These are phyloP conservation scores for Cyaniris semiargus DNA, from an alignment of 2,888 invertebrate species.

Conservation along the genomic window DNA sequence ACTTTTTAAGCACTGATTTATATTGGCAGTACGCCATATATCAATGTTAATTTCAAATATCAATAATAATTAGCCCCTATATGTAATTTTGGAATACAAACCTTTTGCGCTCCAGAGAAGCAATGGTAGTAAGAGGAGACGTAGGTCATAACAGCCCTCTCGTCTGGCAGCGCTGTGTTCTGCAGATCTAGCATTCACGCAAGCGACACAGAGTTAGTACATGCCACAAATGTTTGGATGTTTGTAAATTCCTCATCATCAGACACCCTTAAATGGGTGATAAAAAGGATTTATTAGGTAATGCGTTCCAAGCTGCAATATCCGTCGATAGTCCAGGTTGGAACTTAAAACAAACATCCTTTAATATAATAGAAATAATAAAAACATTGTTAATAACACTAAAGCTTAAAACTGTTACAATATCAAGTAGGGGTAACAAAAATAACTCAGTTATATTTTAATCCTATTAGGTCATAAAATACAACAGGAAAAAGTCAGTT, in stretches of 20 bases:
- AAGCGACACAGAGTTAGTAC: conserved; percentile 73
- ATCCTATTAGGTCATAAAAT: neutral
- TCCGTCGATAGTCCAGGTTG: neutral
- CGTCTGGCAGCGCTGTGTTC: conserved; percentile 99
- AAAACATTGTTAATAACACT: conserved; percentile 19
- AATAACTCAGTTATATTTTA: neutral
- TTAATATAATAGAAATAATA: neutral
- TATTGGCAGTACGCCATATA: neutral
- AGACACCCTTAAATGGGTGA: neutral
- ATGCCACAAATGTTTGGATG: conserved; percentile 57
- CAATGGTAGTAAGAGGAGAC: conserved; percentile 99
- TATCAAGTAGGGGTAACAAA: neutral
- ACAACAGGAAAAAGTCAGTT: conserved; percentile 5
- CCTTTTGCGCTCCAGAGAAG: conserved; percentile 99
- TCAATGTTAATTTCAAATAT: neutral
- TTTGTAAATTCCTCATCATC: conserved; percentile 42
- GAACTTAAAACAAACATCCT: neutral
- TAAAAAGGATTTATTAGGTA: neutral
- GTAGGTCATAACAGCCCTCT: conserved; percentile 99
- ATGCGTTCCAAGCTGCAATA: neutral
- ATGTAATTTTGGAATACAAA: conserved; percentile 65
- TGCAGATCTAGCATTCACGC: conserved; percentile 91
- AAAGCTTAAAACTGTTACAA: conserved; percentile 4
- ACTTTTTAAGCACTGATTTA: neutral
- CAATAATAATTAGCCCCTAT: neutral